A percentile compares a stretch with the other conserved stretches of the same genome.
Conservation (phyloP, 2,888 invertebrate genomes). For the Electrophaes corylata region DNA sequence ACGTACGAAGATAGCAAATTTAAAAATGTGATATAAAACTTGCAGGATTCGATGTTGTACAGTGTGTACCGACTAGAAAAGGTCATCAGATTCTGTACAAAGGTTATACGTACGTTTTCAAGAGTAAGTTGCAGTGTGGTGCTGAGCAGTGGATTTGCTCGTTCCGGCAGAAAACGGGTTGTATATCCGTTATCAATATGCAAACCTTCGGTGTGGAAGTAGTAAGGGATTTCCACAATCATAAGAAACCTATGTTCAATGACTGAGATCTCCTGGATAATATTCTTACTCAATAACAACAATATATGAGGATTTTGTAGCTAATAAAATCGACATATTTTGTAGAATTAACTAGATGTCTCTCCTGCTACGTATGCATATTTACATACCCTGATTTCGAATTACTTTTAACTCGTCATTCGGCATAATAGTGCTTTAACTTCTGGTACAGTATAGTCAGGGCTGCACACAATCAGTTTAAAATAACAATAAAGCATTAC, state of each 20-base stretch:
- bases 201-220: slow-evolving; percentile 74
- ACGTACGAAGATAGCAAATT: slow-evolving; percentile 36
- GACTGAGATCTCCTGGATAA: slow-evolving; percentile 43
- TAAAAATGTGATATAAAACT: slow-evolving; percentile 43
- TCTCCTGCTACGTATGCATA: no score
- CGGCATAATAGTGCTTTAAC: not conserved
- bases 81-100: slow-evolving; percentile 76
- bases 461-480: not conserved
- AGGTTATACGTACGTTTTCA: slow-evolving; percentile 77
- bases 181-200: slow-evolving; percentile 78
- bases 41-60: slow-evolving; percentile 76
- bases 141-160: slow-evolving; percentile 79
- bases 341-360: not conserved
- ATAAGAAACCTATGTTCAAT: slow-evolving; percentile 75
- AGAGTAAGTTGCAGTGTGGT: slow-evolving; percentile 74
- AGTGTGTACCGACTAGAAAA: slow-evolving; percentile 76
- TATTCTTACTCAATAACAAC: not conserved
- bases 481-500: not conserved
- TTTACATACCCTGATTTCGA: not conserved
- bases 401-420: not conserved
- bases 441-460: not conserved
- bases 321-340: not conserved
- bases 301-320: not conserved
- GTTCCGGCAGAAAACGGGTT: slow-evolving; percentile 76
- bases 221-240: slow-evolving; percentile 76